A percentile compares a stretch with the other conserved stretches of the same genome.
phyloP scores from a whole-genome alignment of 2,797 vertebrate genomes.

The Poliocrania exsul region DNA sequence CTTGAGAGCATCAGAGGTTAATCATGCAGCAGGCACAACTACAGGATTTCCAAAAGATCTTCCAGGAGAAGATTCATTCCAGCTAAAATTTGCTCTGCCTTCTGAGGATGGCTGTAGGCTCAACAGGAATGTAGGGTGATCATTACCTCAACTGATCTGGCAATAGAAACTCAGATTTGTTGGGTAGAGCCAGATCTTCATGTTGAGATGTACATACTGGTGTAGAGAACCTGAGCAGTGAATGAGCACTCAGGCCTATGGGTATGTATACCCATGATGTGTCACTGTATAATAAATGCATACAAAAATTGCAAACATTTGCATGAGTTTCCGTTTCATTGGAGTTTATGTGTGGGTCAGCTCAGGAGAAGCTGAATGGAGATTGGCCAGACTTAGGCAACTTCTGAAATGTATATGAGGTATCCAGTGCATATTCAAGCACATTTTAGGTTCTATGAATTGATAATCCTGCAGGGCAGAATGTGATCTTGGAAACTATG shows the following conservation, averaged over 20 bases:
- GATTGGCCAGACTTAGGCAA: not conserved
- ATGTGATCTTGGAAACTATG: not conserved
- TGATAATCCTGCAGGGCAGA: not conserved
- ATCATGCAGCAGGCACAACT: not conserved
- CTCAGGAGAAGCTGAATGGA: not conserved
- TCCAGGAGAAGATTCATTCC: not conserved
- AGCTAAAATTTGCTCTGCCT: not conserved
- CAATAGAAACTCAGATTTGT: not conserved
- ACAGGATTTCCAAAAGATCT: not conserved
- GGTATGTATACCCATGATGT: not conserved
- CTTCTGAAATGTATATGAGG: not conserved
- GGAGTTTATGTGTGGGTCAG: not conserved
- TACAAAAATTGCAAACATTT: not conserved
- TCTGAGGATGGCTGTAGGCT: not conserved
- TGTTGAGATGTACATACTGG: not conserved
- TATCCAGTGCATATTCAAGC: not conserved
- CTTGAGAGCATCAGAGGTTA: not conserved
- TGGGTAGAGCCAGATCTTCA: not conserved
- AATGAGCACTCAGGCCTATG: not conserved
- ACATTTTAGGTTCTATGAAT: not conserved
- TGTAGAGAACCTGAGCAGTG: not conserved
- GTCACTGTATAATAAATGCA: not conserved
- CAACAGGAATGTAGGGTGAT: not conserved
- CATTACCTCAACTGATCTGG: not conserved
- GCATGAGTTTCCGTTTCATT: not conserved